Conservation (phyloP, 1,140 invertebrate species). For the Cyphomyrmex costatus region DNA sequence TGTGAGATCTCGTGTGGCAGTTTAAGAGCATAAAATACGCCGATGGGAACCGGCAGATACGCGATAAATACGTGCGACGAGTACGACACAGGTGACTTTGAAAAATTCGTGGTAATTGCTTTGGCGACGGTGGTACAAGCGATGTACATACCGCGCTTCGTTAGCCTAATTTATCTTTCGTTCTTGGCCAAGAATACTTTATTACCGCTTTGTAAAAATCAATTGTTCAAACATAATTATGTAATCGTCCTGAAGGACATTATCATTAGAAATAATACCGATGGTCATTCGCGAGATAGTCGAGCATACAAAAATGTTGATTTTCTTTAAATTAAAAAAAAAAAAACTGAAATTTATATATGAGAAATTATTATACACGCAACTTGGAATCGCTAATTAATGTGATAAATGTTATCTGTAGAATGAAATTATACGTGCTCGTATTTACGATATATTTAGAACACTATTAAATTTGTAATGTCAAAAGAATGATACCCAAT, state of each 20-base stretch:
- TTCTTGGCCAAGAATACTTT: not conserved
- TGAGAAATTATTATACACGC: not conserved
- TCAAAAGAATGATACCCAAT: too few relatives aligned
- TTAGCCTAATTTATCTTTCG: not conserved
- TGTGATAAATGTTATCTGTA: not conserved
- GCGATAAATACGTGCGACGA: conserved; percentile 44
- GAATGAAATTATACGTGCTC: not conserved
- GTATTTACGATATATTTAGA: not conserved
- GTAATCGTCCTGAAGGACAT: not conserved
- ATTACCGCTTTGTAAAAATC: conserved; percentile 1
- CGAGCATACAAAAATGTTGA: not conserved
- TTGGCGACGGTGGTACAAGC: not conserved
- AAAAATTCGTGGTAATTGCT: conserved; percentile 27
- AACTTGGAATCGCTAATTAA: not conserved
- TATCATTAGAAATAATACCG: not conserved
- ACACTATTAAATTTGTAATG: not conserved
- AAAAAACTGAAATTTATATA: not conserved
- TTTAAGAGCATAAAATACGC: not conserved
- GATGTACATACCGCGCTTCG: not conserved
- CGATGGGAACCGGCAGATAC: conserved; percentile 4
- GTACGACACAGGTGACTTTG: not conserved
- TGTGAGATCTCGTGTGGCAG: not conserved
- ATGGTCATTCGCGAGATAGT: not conserved
- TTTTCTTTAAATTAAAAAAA: not conserved
- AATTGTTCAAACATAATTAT: not conserved